These are phyloP conservation scores for Scomber scombrus DNA, from an alignment of 2,113 vertebrate species.

Conservation along the genomic window DNA sequence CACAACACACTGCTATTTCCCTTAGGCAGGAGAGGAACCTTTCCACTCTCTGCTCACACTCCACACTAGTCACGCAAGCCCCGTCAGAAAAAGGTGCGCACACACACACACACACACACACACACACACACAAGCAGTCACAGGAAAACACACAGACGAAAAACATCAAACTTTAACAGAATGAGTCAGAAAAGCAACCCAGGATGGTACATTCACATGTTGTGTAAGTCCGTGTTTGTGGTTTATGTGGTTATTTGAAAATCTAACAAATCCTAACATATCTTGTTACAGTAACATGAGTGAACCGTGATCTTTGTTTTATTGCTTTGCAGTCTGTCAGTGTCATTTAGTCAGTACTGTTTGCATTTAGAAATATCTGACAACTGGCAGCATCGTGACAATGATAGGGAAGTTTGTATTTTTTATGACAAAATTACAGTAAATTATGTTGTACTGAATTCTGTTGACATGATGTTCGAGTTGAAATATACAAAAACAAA, in stretches of 20 bases:
- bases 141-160: conserved; percentile 54
- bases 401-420: conserved; percentile 24
- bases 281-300: background rate
- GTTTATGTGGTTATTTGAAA: conserved; percentile 37
- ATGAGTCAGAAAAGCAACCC: conserved; percentile 63
- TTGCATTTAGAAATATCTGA: background rate
- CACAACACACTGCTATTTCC: conserved; percentile 80
- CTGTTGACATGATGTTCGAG: too few species aligned
- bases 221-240: conserved; percentile 47
- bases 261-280: background rate
- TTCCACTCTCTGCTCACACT: conserved; percentile 79
- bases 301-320: conserved; percentile 1
- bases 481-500: conserved; percentile 15
- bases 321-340: background rate
- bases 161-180: conserved; percentile 38
- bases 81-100: conserved; percentile 57
- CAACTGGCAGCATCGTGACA: conserved; percentile 7
- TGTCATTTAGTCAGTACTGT: too few species aligned
- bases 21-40: conserved; percentile 82
- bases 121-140: conserved; percentile 36
- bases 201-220: conserved; percentile 23
- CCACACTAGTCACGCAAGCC: conserved; percentile 80
- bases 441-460: background rate
- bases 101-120: conserved; percentile 40
- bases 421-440: background rate